phyloP scores from a whole-genome alignment of 1,140 invertebrate species.

The Eueides isabella region DNA sequence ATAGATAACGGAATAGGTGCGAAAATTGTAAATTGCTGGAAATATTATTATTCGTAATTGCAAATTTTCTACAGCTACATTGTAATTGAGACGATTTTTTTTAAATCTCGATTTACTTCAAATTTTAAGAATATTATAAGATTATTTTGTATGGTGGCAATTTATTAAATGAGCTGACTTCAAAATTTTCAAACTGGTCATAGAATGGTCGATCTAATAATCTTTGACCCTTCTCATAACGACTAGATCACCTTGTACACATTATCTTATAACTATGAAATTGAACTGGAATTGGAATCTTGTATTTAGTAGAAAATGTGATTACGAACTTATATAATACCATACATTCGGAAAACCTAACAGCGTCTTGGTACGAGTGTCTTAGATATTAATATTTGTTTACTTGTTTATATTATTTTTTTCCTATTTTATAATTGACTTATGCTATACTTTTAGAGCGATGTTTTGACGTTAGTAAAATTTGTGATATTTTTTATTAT shows the following conservation, averaged over 20 bases:
- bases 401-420: slow-evolving; percentile 18
- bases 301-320: slow-evolving; percentile 47
- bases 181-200: slow-evolving; percentile 17
- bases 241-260: slow-evolving; percentile 25
- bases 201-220: slow-evolving; percentile 12
- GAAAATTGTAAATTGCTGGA: slow-evolving; percentile 73
- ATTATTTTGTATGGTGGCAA: background rate
- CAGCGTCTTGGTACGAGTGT: slow-evolving; percentile 81
- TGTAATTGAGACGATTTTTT: background rate
- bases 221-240: slow-evolving; percentile 28
- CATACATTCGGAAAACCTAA: slow-evolving; percentile 52
- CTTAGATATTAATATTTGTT: slow-evolving; percentile 66
- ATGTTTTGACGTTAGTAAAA: background rate
- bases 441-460: slow-evolving; percentile 41
- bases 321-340: slow-evolving; percentile 46
- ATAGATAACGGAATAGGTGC: slow-evolving; percentile 79
- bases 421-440: slow-evolving; percentile 33
- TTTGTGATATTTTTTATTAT: no score
- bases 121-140: background rate
- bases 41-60: slow-evolving; percentile 54
- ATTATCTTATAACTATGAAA: slow-evolving; percentile 15
- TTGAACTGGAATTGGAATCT: slow-evolving; percentile 16
- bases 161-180: background rate
- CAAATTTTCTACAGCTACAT: slow-evolving; percentile 46
- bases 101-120: background rate